Percentiles rank a stretch among this genome's conserved stretches.
Conservation (phyloP, 2,113 vertebrate species). For the Neoarius graeffei region DNA sequence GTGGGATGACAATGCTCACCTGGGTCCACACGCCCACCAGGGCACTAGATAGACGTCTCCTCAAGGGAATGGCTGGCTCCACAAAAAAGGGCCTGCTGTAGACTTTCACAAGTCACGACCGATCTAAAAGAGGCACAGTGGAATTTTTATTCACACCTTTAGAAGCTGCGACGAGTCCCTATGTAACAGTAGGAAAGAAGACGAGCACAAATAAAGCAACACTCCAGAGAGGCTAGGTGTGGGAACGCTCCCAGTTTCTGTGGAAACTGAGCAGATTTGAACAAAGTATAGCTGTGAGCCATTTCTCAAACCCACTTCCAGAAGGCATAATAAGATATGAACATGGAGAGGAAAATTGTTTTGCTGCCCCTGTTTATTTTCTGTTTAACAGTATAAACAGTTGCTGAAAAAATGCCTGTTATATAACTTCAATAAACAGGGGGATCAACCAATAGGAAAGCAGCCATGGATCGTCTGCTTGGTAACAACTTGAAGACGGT, state of each 20-base stretch:
- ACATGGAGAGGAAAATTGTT: background rate
- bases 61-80: background rate
- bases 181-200: slow-evolving; percentile 10
- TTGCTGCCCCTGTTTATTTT: slow-evolving; percentile 13
- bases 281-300: slow-evolving; percentile 29
- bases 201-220: slow-evolving; percentile 22
- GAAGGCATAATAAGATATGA: slow-evolving; percentile 20
- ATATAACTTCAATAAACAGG: slow-evolving; percentile 61
- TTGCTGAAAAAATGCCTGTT: slow-evolving; percentile 49
- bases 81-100: background rate
- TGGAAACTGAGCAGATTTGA: slow-evolving; percentile 48
- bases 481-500: slow-evolving; percentile 64
- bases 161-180: slow-evolving; percentile 11
- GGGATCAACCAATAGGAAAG: slow-evolving; percentile 67
- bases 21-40: background rate
- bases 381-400: slow-evolving; percentile 39
- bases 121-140: slow-evolving; percentile 17
- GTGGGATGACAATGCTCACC: background rate
- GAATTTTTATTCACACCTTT: slow-evolving; percentile 31
- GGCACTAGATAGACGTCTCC: background rate
- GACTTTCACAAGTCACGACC: background rate
- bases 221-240: slow-evolving; percentile 13
- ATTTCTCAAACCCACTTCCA: slow-evolving; percentile 35
- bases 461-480: slow-evolving; percentile 66
- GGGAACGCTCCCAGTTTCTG: slow-evolving; percentile 40